Evolutionary conservation across 1,140 invertebrate species (phyloP), one percentile per base, ranked within the genome.

Genomic region (Penaeus chinensis): DNA sequence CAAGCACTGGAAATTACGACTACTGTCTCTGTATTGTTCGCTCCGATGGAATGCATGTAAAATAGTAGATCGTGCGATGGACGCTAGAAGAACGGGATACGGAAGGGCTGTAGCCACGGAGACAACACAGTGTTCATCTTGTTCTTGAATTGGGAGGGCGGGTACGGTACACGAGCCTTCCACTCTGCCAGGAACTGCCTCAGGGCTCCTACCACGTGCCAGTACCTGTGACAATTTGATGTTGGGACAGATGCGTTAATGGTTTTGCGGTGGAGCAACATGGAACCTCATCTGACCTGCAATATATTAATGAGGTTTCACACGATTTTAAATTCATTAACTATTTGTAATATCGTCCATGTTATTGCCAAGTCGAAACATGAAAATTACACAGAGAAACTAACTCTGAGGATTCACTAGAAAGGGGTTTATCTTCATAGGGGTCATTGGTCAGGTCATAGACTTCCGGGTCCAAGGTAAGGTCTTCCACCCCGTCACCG

Each of bases 41-140:
- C 47, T 13, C 4, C 47, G 47, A 47, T 47, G 47, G 7, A 47
- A 47, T 13, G 47, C 47, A 4, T 47, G 47, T 47, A 0, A 13
- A 3, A 10, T 47, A 13, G 5, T 13, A 7, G 47, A 47, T 47
- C 47, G 2, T 47, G 11, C 7, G 11, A 47, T 47, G 11, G 5
- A 0, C 47, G 0, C 47, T 47, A 47, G 1, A 47, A 47, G 47
- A 47, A 84, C 8, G 32, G 42, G n/a, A 47, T 65, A 22, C 22
- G 42, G 27, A 89, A 84, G 19, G 89, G 89, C 20, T 89, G 89
- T 19, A 89, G 81, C 89, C 89, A 89, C 1, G 74, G 85, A 27
- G 83, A 60, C 11, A 27, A 60, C 37, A 87, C 66, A 20, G 76
- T 84, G 62, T 87, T 32, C 16, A 79, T 18, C 61, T 71, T 69